phyloP scores from a whole-genome alignment of 2,797 vertebrate species.

The Channa striata region DNA sequence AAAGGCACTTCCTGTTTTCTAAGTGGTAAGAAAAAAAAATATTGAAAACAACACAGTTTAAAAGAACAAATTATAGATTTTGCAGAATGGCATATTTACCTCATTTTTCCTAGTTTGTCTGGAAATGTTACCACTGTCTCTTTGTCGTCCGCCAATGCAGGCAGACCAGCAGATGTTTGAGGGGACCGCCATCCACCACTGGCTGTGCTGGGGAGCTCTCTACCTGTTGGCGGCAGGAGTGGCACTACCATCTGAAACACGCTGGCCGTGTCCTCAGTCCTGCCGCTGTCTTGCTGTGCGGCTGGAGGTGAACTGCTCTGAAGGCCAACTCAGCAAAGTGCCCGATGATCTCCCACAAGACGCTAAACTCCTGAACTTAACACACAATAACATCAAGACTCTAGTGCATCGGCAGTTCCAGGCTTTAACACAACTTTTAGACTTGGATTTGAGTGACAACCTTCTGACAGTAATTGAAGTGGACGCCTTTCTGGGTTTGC shows the following conservation, averaged over 20 bases:
- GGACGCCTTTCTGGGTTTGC: slow-evolving; percentile 85
- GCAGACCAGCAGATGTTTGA: slow-evolving; percentile 81
- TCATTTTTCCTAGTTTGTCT: neutral
- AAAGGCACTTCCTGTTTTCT: slow-evolving; percentile 42
- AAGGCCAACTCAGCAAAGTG: slow-evolving; percentile 75
- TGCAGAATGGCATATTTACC: neutral
- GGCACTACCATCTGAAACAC: slow-evolving; percentile 55
- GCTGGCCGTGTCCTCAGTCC: slow-evolving; percentile 77
- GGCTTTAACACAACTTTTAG: slow-evolving; percentile 77
- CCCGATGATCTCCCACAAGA: slow-evolving; percentile 80
- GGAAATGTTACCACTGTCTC: neutral
- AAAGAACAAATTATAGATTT: neutral
- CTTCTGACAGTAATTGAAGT: slow-evolving; percentile 76
- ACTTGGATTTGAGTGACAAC: slow-evolving; percentile 90
- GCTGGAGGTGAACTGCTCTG: slow-evolving; percentile 84
- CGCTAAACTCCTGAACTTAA: slow-evolving; percentile 83
- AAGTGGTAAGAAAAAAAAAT: neutral
- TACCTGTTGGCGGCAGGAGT: slow-evolving; percentile 72
- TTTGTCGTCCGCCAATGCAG: slow-evolving; percentile 40
- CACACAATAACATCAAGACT: slow-evolving; percentile 84
- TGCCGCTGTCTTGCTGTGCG: slow-evolving; percentile 82
- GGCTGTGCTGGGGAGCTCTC: slow-evolving; percentile 75
- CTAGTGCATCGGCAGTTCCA: slow-evolving; percentile 84
- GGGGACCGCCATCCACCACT: slow-evolving; percentile 60
- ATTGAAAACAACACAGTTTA: neutral